These are phyloP conservation scores for Porites cylindrica DNA, from an alignment of 92 coral and sea anemone species.

Conservation along the genomic window DNA sequence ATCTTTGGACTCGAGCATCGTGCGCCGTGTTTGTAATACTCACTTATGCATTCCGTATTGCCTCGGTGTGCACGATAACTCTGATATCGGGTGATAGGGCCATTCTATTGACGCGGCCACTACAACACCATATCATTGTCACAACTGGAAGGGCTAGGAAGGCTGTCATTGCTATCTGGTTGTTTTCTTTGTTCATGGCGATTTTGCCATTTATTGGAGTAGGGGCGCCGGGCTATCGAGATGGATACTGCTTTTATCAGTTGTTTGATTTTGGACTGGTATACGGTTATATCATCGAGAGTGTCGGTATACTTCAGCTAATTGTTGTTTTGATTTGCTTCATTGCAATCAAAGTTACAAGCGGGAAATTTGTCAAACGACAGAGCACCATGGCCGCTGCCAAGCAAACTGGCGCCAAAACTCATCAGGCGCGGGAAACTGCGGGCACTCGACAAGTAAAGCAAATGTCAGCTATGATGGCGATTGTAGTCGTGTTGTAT, in stretches of 20 bases:
- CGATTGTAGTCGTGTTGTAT: conserved; percentile 85
- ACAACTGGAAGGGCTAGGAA: conserved; percentile 73
- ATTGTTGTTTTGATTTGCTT: conserved; percentile 81
- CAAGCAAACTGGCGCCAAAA: conserved; percentile 63
- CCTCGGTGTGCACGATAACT: conserved; percentile 94
- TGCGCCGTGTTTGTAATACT: conserved; percentile 81
- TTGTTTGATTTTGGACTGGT: conserved; percentile 80
- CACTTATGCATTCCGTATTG: conserved; percentile 88
- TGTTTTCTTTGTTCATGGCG: conserved; percentile 71
- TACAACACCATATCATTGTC: conserved; percentile 81
- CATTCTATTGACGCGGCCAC: conserved; percentile 81
- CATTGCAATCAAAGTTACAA: conserved; percentile 80
- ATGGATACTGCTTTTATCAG: conserved; percentile 83
- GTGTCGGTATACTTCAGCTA: conserved; percentile 83
- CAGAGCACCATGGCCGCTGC: conserved; percentile 87
- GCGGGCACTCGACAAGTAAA: conserved; percentile 87
- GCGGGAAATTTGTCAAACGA: conserved; percentile 78
- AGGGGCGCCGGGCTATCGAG: conserved; percentile 58
- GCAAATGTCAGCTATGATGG: conserved; percentile 90
- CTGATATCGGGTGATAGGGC: conserved; percentile 88
- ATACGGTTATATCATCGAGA: conserved; percentile 77
- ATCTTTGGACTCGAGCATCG: conserved; percentile 72
- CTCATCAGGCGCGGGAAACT: conserved; percentile 68
- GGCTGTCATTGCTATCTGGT: conserved; percentile 72
- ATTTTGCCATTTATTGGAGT: conserved; percentile 75